Conservation (phyloP, 2,113 vertebrate species). For the Alces alces region DNA sequence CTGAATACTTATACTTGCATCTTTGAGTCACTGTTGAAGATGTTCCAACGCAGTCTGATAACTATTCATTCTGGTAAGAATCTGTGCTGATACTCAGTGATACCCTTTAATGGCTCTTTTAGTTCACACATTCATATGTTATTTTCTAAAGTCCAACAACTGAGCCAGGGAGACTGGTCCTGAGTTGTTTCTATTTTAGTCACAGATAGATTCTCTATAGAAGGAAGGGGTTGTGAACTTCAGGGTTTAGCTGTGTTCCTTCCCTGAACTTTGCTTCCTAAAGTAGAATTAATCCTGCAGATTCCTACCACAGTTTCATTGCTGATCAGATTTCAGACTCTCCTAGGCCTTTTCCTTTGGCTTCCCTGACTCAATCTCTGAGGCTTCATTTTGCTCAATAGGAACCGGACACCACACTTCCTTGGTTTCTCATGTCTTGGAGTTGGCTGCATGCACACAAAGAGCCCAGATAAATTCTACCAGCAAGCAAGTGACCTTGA, state of each 20-base stretch:
- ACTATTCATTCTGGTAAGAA: too few relatives aligned
- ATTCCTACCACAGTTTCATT: not conserved
- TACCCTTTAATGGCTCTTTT: not conserved
- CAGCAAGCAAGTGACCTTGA: not conserved
- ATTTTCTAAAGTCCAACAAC: not conserved
- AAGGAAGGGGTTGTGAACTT: not conserved
- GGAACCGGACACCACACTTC: not conserved
- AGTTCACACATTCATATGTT: rapidly evolving
- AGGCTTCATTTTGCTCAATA: not conserved
- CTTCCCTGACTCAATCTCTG: not conserved
- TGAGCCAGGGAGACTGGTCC: not conserved
- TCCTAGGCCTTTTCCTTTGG: not conserved
- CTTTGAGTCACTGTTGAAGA: not conserved
- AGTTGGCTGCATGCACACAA: not conserved
- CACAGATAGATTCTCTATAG: not conserved
- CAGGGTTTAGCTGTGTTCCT: not conserved
- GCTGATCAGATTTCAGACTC: not conserved
- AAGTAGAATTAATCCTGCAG: not conserved
- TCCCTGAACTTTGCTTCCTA: not conserved
- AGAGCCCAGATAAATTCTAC: not conserved
- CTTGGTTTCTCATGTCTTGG: not conserved
- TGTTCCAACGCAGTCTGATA: not conserved
- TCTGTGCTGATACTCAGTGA: not conserved
- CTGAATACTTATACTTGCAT: not conserved
- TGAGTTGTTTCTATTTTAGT: not conserved